These are phyloP conservation scores for Epirrhoe alternata DNA, from an alignment of 2,888 invertebrate genomes.

Conservation along the genomic window DNA sequence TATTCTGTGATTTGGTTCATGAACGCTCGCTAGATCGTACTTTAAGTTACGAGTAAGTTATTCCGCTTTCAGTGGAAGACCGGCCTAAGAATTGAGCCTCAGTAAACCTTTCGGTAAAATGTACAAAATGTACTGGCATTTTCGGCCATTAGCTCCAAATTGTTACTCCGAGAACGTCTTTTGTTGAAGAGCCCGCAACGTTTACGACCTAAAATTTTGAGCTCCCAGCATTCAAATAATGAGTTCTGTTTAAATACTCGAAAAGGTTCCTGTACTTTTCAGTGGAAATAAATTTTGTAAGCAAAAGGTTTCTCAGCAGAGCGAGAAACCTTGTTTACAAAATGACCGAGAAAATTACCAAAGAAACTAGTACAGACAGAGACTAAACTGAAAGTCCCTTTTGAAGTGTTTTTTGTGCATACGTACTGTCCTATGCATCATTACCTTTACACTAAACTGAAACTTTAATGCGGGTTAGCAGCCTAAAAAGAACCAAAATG, in stretches of 20 bases:
- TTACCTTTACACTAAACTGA: no score
- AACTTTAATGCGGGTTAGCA: no score
- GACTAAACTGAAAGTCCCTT: background rate
- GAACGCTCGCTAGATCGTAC: no score
- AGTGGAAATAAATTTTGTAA: constrained; percentile 1
- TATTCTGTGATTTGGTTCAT: no score
- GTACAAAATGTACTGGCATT: constrained; percentile 51
- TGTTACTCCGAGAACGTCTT: constrained; percentile 47
- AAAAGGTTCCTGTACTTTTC: constrained; percentile 12
- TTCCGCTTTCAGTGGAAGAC: constrained; percentile 15
- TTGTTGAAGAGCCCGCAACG: constrained; percentile 42
- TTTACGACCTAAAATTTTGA: constrained; percentile 40
- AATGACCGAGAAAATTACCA: background rate
- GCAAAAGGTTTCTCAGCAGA: background rate
- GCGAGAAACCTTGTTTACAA: background rate
- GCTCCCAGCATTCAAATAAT: constrained; percentile 31
- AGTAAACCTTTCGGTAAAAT: constrained; percentile 48
- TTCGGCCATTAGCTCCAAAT: constrained; percentile 50
- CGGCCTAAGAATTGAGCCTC: constrained; percentile 14
- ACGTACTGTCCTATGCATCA: no score
- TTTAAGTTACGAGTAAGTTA: no score
- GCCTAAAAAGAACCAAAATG: no score
- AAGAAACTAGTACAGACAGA: background rate
- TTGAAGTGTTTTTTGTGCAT: no score
- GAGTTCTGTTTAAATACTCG: constrained; percentile 9